phyloP scores from a whole-genome alignment of 2,888 invertebrate species.

The Helicoverpa assulta region DNA sequence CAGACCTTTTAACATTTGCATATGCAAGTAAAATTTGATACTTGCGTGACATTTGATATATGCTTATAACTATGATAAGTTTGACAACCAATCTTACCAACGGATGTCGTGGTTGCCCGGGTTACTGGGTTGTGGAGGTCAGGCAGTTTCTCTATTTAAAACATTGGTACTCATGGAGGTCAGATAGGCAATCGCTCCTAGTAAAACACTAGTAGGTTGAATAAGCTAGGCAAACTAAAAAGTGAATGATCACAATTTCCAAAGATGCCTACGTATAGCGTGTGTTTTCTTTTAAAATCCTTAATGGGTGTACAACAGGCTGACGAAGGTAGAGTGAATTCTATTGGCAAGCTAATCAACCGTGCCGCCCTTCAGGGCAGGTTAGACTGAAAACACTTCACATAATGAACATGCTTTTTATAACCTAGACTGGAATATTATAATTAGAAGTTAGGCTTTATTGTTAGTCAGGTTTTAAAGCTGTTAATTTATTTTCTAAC shows the following conservation, averaged over 20 bases:
- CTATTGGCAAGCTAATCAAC: conserved; percentile 36
- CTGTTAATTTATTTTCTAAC: not conserved
- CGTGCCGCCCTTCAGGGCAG: conserved; percentile 13
- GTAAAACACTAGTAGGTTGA: too few species aligned
- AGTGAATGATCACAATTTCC: too few species aligned
- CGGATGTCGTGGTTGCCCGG: too few species aligned
- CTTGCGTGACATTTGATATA: too few species aligned
- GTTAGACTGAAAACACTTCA: conserved; percentile 4
- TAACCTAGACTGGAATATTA: not conserved
- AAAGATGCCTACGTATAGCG: not conserved
- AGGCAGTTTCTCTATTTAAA: too few species aligned
- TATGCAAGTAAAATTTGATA: not conserved
- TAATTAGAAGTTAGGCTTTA: not conserved
- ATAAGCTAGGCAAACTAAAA: too few species aligned
- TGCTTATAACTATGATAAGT: too few species aligned
- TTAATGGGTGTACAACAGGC: not conserved
- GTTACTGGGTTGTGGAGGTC: too few species aligned
- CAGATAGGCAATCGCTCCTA: too few species aligned
- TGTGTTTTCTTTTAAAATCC: not conserved
- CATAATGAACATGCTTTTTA: conserved; percentile 7
- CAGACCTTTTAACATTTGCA: not conserved
- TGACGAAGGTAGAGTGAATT: conserved; percentile 26
- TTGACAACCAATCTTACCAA: too few species aligned
- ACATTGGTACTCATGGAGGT: too few species aligned
- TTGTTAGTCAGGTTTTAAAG: not conserved